Base-by-base conservation (phyloP, 2,113 vertebrate species). In the Mandrillus leucophaeus region DNA sequence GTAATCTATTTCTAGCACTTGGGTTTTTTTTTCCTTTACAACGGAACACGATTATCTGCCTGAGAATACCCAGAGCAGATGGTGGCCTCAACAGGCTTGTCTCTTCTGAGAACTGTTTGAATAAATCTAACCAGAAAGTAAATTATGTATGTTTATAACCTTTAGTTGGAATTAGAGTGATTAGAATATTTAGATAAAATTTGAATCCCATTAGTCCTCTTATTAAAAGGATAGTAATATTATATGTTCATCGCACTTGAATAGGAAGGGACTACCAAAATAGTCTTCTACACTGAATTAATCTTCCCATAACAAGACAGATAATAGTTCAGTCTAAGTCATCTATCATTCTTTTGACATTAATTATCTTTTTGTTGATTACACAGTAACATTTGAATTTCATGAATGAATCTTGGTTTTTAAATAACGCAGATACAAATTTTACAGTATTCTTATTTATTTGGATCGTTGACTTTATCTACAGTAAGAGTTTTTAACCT, bases 161-260 rank as follows among this genome's bases (percentile, higher is more conserved):
- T 95, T 61, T 18, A 59, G 38, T 86, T 94, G 93, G 87, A 93
- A 95, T 92, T 95, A 43, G 16, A 88, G 72, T 87, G 64, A 80
- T 86, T 92, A 50, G 75, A 79, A 35, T 80, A 81, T 93, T 97
- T 95, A 92, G 79, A 92, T 92, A 96, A 95, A 94, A 92, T 89
- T 92, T 94, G 83, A 89, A 96, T 95, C 38, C 68, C n/a, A 95
- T 94, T 89, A 95, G 27, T 93, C 52, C 27, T 93, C 66, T 72
- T 90, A 87, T 88, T 90, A 79, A 88, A 87, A 68, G 13, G 11
- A 82, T 38, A 83, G 30, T 84, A 91, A 83, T 80, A 75, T 48
- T 70, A 79, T 38, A 43, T 38, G 25, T 66, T 84, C 14, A 86
- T 93, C n/a, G 57, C n/a, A 95, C 43, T 79, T 64, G n/a, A 82